Percentiles rank a stretch among this genome's conserved stretches.
phyloP scores from a whole-genome alignment of 2,797 vertebrate genomes.

The Helarctos malayanus region DNA sequence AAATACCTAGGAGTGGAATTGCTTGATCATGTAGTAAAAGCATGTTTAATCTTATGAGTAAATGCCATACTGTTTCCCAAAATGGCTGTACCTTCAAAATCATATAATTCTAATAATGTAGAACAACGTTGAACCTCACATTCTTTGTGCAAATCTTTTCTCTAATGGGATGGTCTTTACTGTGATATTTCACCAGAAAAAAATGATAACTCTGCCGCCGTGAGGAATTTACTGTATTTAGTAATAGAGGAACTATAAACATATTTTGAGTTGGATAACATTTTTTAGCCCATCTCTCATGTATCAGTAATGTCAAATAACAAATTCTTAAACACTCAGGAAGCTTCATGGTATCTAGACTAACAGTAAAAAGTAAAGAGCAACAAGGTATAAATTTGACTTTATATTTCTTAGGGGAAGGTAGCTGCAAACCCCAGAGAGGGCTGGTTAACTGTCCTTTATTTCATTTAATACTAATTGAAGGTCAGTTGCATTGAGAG shows the following conservation, averaged over 20 bases:
- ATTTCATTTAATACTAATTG: neutral
- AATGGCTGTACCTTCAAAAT: neutral
- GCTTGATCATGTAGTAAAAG: neutral
- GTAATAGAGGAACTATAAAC: slow-evolving; percentile 60
- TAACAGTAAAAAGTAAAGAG: slow-evolving; percentile 3
- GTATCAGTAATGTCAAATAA: slow-evolving; percentile 38
- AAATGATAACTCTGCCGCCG: slow-evolving; percentile 30
- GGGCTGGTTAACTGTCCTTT: neutral
- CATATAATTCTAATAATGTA: neutral
- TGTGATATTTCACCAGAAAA: slow-evolving; percentile 60
- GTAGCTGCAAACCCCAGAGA: neutral
- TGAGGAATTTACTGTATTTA: slow-evolving; percentile 67
- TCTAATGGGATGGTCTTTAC: slow-evolving; percentile 56
- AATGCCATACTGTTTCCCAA: neutral
- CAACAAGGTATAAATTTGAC: neutral
- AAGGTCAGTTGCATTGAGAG: neutral
- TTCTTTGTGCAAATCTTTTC: slow-evolving; percentile 53
- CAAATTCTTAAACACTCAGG: neutral
- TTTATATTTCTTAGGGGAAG: neutral
- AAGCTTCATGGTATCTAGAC: neutral
- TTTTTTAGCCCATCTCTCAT: neutral
- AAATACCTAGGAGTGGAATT: neutral
- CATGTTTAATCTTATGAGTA: neutral
- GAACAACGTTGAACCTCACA: neutral
- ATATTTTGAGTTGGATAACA: slow-evolving; percentile 61